Evolutionary conservation across 2,113 vertebrate genomes (phyloP), one percentile per base, ranked within the genome.

Genomic region (Psittacus erithacus): DNA sequence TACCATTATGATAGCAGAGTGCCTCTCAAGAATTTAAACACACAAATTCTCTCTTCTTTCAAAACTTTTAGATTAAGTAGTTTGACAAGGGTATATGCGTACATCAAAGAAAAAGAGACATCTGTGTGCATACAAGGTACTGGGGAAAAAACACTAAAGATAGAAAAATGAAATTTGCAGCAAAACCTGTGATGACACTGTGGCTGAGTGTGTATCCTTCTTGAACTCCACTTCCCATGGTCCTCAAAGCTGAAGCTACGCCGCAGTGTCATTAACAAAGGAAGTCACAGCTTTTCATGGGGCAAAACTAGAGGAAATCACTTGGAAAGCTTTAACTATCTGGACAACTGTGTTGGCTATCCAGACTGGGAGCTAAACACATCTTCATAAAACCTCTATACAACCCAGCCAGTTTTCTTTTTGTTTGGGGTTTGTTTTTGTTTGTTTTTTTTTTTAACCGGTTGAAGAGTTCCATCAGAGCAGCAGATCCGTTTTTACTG

Each of bases 21-120:
- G 62, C 44, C 28, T 73, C 88, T 94, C 41, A 73, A 76, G 73
- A 92, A 68, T 65, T 84, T 85, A 91, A 92, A 91, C 35, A 84
- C 0, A 82, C 24, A 88, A 49, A 73, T 68, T 39, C 44, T 52
- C 35, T 71, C 11, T 67, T 74, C 69, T 49, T 49, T 19, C 11
- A 39, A 63, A 93, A 84, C 35, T 90, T 88, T 70, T 29, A 65
- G 69, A 75, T 65, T 68, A 82, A 81, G 35, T 79, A 79, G 29
- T 43, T 59, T 90, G 63, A 65, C 64, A 69, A 20, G 44, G 33
- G 11, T 89, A 2, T 73, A 59, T 39, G 12, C n/a, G 13, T 71
- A 64, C 25, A 77, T 38, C 12, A 86, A 47, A 78, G 28, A 49
- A 84, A 71, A 27, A 75, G 13, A 82, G 15, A 76, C 10, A 55